Base-by-base conservation (phyloP, 2,797 vertebrate genomes). In the Melanotaenia trifasciata region DNA sequence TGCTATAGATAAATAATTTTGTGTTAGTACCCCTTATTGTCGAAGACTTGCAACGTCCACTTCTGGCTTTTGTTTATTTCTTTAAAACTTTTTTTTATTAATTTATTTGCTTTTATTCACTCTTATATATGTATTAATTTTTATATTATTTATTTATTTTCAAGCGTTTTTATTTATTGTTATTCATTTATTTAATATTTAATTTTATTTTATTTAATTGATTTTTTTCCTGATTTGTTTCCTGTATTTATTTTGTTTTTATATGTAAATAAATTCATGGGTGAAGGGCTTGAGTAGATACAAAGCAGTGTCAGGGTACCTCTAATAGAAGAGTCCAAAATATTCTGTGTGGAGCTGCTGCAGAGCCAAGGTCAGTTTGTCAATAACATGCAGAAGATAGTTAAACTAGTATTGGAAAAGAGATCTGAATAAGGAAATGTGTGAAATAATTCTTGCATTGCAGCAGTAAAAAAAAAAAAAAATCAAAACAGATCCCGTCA, bases 301-400 rank as follows among this genome's bases (percentile, higher is more conserved):
- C 74, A 58, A 26, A 50, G 40, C 38, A 78, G 28, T 58, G 45
- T 70, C 54, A 61, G 45, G 70, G 24, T 59, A 53, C 35, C 50
- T 70, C 79, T 83, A 80, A 75, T 64, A 35, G 30, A 28, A 0
- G 5, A n/a, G 68, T 43, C 54, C 71, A 65, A 77, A 71, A 57
- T 64, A 72, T 78, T 76, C 58, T 76, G 66, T 69, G 78, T 72
- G 63, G 70, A 78, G 71, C 77, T n/a, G 62, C 84, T 73, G 83
- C 70, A 84, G 68, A 88, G 70, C 43, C 86, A 79, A 91, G 89
- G 87, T 89, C 81, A 84, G 76, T 64, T 45, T 28, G 70, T 89
- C 85, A 80, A 90, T 87, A 91, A 86, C 86, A 74, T 35, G 54
- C 64, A 83, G 87, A 81, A 84, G 85, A 80, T 63, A 71, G 72